phyloP scores from a whole-genome alignment of 1,140 invertebrate species.

The Brevipalpus yothersi region DNA sequence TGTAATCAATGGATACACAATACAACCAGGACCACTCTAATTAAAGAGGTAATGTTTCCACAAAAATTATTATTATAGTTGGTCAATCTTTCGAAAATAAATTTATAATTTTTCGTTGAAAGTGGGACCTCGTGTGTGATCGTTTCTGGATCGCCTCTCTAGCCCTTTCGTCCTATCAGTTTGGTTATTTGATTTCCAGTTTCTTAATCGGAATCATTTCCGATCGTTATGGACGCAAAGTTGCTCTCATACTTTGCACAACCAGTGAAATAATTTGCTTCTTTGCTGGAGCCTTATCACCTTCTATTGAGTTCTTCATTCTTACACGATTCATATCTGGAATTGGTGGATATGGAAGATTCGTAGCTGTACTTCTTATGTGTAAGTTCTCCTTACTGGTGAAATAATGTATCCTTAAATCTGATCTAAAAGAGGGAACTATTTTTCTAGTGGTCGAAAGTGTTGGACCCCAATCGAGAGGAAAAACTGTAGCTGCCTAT shows the following conservation, averaged over 20 bases:
- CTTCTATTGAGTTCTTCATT: neutral
- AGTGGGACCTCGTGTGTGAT: conserved; percentile 50
- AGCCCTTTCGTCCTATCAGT: conserved; percentile 54
- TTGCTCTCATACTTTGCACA: neutral
- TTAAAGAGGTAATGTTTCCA: neutral
- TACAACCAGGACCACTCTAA: neutral
- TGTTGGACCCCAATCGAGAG: conserved; percentile 42
- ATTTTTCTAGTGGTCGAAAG: conserved; percentile 42
- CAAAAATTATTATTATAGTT: neutral
- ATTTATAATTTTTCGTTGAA: neutral
- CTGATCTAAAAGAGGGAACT: no score
- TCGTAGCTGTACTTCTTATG: conserved; percentile 1
- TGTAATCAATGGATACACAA: neutral
- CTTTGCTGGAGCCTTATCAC: neutral
- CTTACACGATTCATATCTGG: neutral
- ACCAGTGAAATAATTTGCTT: neutral
- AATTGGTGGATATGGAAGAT: neutral
- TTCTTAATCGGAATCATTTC: conserved; percentile 49
- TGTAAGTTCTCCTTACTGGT: no score
- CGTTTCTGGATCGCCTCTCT: conserved; percentile 34
- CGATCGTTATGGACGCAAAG: conserved; percentile 33
- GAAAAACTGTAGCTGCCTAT: conserved; percentile 43
- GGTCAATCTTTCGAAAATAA: neutral
- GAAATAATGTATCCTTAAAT: no score
- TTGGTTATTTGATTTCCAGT: conserved; percentile 50